Percentiles rank a stretch among this genome's conserved stretches.
phyloP scores from a whole-genome alignment of 2,113 vertebrate species.

The Neolamprologus variostigma region DNA sequence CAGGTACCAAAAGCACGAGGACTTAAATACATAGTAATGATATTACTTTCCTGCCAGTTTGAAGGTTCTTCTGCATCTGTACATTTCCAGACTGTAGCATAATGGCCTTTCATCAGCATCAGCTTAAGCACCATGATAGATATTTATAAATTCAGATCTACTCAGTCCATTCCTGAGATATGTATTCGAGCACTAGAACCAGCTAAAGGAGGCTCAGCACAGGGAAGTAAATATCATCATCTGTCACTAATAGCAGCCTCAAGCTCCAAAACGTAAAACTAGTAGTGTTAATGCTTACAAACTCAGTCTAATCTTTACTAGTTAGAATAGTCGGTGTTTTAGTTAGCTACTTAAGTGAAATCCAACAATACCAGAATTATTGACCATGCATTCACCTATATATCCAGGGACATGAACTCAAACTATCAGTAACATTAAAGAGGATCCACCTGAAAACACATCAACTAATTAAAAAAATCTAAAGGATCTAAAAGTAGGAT shows the following conservation, averaged over 20 bases:
- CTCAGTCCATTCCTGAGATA: background rate
- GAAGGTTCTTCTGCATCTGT: background rate
- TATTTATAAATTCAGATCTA: background rate
- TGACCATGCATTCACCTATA: background rate
- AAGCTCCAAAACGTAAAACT: background rate
- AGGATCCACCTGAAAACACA: background rate
- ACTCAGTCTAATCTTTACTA: background rate
- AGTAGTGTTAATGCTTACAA: background rate
- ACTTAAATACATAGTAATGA: background rate
- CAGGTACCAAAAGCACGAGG: background rate
- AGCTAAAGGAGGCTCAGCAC: background rate
- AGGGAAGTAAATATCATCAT: background rate
- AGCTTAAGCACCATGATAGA: background rate
- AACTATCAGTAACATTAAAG: background rate
- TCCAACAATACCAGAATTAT: background rate
- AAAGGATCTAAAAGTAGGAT: background rate
- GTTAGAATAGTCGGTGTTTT: background rate
- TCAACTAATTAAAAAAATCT: background rate
- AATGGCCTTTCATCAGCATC: background rate
- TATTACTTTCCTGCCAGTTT: background rate
- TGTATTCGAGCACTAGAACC: background rate
- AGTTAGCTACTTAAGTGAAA: background rate
- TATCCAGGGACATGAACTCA: background rate
- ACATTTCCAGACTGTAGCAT: background rate
- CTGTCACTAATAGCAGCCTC: background rate